Evolutionary conservation across 1,140 invertebrate genomes (phyloP).

Genomic region (Drosophila fuyamai): DNA sequence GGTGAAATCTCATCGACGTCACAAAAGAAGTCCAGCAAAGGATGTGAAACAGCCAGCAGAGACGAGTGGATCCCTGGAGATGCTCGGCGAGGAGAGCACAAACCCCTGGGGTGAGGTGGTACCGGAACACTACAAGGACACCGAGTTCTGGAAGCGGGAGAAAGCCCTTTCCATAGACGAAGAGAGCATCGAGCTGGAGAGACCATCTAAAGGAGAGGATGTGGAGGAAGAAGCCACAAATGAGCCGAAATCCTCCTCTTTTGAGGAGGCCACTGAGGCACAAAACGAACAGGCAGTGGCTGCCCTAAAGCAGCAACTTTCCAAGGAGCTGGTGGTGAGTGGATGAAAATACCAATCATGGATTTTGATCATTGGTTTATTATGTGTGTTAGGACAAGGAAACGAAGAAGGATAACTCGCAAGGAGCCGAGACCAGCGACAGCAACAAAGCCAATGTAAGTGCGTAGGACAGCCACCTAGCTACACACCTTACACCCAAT

Average conservation of each 20-base stretch:
- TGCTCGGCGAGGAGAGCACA: constrained; percentile 74
- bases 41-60: constrained; percentile 48
- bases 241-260: constrained; percentile 64
- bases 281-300: constrained; percentile 72
- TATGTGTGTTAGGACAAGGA: constrained; percentile 36
- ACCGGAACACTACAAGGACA: constrained; percentile 82
- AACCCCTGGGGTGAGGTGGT: constrained; percentile 81
- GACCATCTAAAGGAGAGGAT: constrained; percentile 44
- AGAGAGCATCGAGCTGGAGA: constrained; percentile 67
- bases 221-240: constrained; percentile 46
- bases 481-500: not conserved
- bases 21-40: constrained; percentile 78
- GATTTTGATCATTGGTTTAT: not conserved
- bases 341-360: not conserved
- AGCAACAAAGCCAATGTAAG: constrained; percentile 78
- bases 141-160: constrained; percentile 83
- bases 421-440: constrained; percentile 37
- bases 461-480: constrained; percentile 30
- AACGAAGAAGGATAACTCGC: constrained; percentile 32
- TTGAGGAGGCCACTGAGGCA: constrained; percentile 73
- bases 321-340: constrained; percentile 70
- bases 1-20: constrained; percentile 70
- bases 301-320: constrained; percentile 41
- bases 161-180: constrained; percentile 81
- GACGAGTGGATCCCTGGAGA: constrained; percentile 58